A percentile compares a stretch with the other conserved stretches of the same genome.
phyloP scores from a whole-genome alignment of 2,888 invertebrate species.

The Heteromyza rotundicornis region DNA sequence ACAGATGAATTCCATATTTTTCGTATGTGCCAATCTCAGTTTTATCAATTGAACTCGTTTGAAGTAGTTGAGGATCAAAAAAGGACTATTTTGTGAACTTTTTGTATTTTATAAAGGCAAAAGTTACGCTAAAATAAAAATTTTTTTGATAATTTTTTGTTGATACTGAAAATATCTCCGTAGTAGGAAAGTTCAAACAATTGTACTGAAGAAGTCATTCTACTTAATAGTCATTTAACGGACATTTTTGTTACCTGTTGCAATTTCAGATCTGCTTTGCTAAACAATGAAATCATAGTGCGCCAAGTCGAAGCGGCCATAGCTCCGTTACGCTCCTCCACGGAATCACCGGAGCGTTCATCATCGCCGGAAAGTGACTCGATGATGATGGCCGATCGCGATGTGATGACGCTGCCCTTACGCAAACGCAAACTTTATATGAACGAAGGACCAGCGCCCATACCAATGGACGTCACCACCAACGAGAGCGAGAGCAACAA shows the following conservation, averaged over 20 bases:
- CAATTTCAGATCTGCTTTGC: constrained; percentile 49
- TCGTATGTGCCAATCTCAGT: too few relatives aligned
- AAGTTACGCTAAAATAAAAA: too few relatives aligned
- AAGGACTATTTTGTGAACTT: too few relatives aligned
- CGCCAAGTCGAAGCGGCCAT: constrained; percentile 71
- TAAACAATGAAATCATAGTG: constrained; percentile 62
- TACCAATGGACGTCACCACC: constrained; percentile 11
- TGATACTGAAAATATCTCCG: too few relatives aligned
- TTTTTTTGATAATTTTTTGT: too few relatives aligned
- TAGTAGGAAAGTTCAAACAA: too few relatives aligned
- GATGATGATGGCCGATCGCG: constrained; percentile 65
- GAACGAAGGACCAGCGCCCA: constrained; percentile 64
- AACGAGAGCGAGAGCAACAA: constrained; percentile 37
- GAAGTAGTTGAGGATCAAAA: too few relatives aligned
- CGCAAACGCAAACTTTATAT: constrained; percentile 82
- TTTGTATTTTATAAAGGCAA: too few relatives aligned
- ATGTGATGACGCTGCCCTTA: constrained; percentile 74
- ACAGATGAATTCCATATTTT: too few relatives aligned
- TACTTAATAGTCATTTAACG: too few relatives aligned
- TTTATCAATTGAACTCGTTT: too few relatives aligned
- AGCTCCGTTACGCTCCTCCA: constrained; percentile 67
- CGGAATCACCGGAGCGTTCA: constrained; percentile 63
- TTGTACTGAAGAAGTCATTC: background rate
- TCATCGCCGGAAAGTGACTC: constrained; percentile 67
- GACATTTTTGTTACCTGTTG: background rate